A percentile compares a stretch with the other conserved stretches of the same genome.
Conservation (phyloP, 2,888 invertebrate species). For the Sesamia inferens region DNA sequence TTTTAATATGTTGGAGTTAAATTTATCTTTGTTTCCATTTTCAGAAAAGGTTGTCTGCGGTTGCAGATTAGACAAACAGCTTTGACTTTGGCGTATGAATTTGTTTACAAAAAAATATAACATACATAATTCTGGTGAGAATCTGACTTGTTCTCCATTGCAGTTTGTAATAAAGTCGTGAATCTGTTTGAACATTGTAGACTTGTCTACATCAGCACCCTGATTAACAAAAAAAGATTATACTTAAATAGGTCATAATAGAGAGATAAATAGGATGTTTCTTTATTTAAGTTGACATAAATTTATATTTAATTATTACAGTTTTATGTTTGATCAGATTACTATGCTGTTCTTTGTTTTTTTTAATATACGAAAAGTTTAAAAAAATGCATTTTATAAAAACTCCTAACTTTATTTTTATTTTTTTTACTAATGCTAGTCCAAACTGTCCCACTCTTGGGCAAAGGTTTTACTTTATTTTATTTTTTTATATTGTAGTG, state of each 20-base stretch:
- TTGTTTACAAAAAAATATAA: conserved; percentile 4
- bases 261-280: too few relatives aligned
- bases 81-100: not conserved
- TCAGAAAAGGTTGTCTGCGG: too few relatives aligned
- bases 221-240: conserved; percentile 62
- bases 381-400: too few relatives aligned
- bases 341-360: not conserved
- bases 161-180: conserved; percentile 96
- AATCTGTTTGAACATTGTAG: conserved; percentile 92
- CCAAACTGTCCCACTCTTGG: too few relatives aligned
- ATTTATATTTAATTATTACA: too few relatives aligned
- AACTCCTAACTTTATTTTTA: too few relatives aligned
- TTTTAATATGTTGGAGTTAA: too few relatives aligned
- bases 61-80: not conserved
- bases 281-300: too few relatives aligned
- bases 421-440: too few relatives aligned
- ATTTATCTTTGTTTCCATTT: too few relatives aligned
- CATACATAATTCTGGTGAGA: conserved; percentile 95
- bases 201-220: conserved; percentile 84
- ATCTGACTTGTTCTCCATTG: conserved; percentile 97
- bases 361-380: not conserved
- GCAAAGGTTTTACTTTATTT: too few relatives aligned
- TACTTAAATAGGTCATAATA: not conserved
- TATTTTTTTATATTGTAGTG: not conserved
- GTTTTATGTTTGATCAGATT: not conserved